phyloP scores from a whole-genome alignment of 2,888 invertebrate genomes.

The Eupeodes luniger region DNA sequence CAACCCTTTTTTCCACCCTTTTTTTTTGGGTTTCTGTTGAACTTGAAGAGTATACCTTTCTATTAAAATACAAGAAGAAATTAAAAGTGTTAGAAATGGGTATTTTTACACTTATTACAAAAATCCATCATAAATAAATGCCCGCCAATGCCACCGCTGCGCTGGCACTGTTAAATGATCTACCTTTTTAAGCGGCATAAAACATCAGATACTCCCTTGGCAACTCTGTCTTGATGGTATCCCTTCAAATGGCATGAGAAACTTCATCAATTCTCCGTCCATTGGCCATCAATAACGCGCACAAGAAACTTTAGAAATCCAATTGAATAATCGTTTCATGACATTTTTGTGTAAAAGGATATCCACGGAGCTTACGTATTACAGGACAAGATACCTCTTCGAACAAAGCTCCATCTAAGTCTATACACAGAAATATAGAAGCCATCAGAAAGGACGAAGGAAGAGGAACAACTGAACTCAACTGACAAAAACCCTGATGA shows the following conservation, averaged over 20 bases:
- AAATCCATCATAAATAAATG: constrained; percentile 69
- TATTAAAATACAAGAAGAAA: constrained; percentile 15
- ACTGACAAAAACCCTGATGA: constrained; percentile 59
- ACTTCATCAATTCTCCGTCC: constrained; percentile 73
- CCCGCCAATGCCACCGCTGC: background rate
- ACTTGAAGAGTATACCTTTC: background rate
- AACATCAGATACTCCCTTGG: background rate
- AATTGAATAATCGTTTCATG: constrained; percentile 68
- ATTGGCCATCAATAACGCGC: constrained; percentile 75
- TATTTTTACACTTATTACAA: constrained; percentile 51
- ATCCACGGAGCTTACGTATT: constrained; percentile 44
- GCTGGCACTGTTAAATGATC: constrained; percentile 5
- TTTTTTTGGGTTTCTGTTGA: constrained; percentile 5
- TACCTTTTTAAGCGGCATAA: constrained; percentile 46
- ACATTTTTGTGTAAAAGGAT: constrained; percentile 61
- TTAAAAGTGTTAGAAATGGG: constrained; percentile 49
- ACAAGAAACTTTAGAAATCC: constrained; percentile 62
- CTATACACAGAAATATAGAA: background rate
- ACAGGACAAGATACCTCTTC: constrained; percentile 54
- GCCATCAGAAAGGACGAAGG: background rate
- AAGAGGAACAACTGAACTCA: background rate
- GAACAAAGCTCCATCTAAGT: background rate
- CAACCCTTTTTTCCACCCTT: constrained; percentile 67
- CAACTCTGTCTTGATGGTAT: background rate
- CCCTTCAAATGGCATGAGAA: constrained; percentile 63